Evolutionary conservation across 2,888 invertebrate genomes (phyloP).

Genomic region (Dione vanillae): DNA sequence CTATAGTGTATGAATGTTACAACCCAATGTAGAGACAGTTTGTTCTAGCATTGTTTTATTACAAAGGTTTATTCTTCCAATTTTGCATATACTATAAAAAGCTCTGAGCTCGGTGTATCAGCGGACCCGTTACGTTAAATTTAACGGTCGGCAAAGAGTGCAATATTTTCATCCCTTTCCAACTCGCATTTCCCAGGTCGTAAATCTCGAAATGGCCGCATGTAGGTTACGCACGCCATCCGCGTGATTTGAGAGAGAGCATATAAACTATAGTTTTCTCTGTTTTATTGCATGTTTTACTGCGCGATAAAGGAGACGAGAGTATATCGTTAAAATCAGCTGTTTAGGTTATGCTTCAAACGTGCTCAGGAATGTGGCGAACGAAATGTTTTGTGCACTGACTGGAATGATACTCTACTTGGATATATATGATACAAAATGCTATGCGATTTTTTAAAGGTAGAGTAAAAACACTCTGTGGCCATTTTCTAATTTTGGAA

Average conservation of each 20-base stretch:
- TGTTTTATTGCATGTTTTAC: slow-evolving; percentile 82
- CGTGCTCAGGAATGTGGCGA: slow-evolving; percentile 83
- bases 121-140: slow-evolving; percentile 70
- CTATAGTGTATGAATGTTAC: not conserved
- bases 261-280: slow-evolving; percentile 84
- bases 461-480: too few relatives aligned
- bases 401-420: slow-evolving; percentile 70
- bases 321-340: slow-evolving; percentile 82
- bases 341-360: slow-evolving; percentile 84
- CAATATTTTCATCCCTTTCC: slow-evolving; percentile 82
- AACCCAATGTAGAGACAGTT: not conserved
- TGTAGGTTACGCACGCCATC: slow-evolving; percentile 85
- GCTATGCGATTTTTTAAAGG: too few relatives aligned
- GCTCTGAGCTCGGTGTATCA: slow-evolving; percentile 71
- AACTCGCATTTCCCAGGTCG: slow-evolving; percentile 85
- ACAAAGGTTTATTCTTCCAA: slow-evolving; percentile 48
- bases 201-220: slow-evolving; percentile 86
- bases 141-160: slow-evolving; percentile 77
- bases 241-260: slow-evolving; percentile 78
- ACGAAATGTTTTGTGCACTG: slow-evolving; percentile 74
- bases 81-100: slow-evolving; percentile 64
- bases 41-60: not conserved
- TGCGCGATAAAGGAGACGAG: slow-evolving; percentile 80
- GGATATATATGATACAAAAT: slow-evolving; percentile 12
- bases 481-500: too few relatives aligned